These are phyloP conservation scores for Lamprotornis superbus DNA, from an alignment of 2,113 vertebrate genomes.

Conservation along the genomic window DNA sequence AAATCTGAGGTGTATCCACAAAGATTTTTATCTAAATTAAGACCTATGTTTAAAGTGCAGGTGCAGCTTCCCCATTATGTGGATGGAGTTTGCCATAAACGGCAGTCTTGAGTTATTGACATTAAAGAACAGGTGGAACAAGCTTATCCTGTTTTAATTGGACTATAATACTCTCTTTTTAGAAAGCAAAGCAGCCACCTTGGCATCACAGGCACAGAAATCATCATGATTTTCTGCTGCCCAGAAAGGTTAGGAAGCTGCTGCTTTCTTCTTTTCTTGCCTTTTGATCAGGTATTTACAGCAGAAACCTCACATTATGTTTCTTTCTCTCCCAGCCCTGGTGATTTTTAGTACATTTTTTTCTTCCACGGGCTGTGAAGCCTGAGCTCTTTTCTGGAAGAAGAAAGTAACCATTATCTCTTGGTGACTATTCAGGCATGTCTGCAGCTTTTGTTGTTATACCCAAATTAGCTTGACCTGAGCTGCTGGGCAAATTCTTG, in stretches of 20 bases:
- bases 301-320: not conserved
- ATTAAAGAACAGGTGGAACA: slow-evolving; percentile 51
- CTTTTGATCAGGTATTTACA: slow-evolving; percentile 29
- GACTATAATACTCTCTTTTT: slow-evolving; percentile 52
- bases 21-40: not conserved
- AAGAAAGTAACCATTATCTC: not conserved
- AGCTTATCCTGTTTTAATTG: slow-evolving; percentile 64
- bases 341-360: slow-evolving; percentile 36
- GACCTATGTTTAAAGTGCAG: slow-evolving; percentile 18
- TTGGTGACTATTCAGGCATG: not conserved
- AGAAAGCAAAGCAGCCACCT: slow-evolving; percentile 49
- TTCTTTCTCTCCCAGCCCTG: slow-evolving; percentile 25
- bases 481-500: not conserved
- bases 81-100: not conserved
- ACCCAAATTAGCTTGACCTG: slow-evolving; percentile 4
- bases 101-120: slow-evolving; percentile 14
- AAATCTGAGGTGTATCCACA: not conserved
- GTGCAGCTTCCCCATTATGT: not conserved
- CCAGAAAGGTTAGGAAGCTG: not conserved
- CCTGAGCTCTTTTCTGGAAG: slow-evolving; percentile 4
- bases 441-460: slow-evolving; percentile 12
- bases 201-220: slow-evolving; percentile 37
- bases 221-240: not conserved
- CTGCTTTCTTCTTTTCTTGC: not conserved
- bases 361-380: not conserved